These are phyloP conservation scores for Channa maculata DNA, from an alignment of 2,113 vertebrate species.

Conservation along the genomic window DNA sequence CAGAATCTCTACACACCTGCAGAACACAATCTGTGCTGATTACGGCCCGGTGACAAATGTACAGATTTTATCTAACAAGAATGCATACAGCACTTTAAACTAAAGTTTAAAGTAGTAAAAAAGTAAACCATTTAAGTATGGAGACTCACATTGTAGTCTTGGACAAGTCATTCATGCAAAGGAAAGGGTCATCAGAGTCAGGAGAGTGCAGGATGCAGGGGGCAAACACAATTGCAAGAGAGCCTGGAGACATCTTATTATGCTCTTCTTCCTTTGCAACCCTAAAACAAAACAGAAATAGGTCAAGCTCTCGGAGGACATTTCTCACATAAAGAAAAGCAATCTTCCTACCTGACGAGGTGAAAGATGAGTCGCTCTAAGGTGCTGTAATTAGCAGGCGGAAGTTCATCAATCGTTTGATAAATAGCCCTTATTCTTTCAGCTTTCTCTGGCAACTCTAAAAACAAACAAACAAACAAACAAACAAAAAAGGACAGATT, in stretches of 20 bases:
- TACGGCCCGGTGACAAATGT: too few species aligned
- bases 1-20: constrained; percentile 94
- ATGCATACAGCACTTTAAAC: too few species aligned
- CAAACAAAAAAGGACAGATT: too few species aligned
- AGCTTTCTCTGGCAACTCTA: constrained; percentile 91
- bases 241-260: constrained; percentile 93
- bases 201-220: constrained; percentile 94
- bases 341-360: constrained; percentile 89
- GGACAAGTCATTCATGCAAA: constrained; percentile 92
- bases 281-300: constrained; percentile 72
- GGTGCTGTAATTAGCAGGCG: constrained; percentile 88
- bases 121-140: too few species aligned
- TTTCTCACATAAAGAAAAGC: not conserved
- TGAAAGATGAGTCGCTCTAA: constrained; percentile 96
- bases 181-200: constrained; percentile 89
- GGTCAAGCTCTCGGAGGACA: not conserved
- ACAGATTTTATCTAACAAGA: not conserved
- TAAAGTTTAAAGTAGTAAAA: too few species aligned
- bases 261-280: constrained; percentile 91
- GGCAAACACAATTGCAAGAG: constrained; percentile 95
- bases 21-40: not conserved
- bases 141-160: constrained; percentile 93
- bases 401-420: constrained; percentile 91
- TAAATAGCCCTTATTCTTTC: constrained; percentile 92
- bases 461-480: not conserved